Percentiles rank a stretch among this genome's conserved stretches.
Evolutionary conservation across 2,797 vertebrate species (phyloP).

Genomic region (Thripadectes ignobilis): DNA sequence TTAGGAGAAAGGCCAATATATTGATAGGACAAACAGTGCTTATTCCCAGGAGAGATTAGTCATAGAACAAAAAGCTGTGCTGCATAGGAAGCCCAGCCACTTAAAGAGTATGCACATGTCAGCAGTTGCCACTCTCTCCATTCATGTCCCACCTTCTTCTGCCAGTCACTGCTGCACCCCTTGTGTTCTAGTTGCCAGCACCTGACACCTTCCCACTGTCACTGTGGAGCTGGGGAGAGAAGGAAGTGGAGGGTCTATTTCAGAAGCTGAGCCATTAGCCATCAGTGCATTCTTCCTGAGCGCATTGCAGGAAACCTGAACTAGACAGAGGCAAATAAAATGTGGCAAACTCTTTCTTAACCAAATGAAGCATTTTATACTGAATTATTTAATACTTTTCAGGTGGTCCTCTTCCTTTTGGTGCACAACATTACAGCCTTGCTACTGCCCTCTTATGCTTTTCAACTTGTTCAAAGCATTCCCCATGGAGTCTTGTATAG

Average conservation of each 20-base stretch:
- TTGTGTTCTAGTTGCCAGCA: accelerated
- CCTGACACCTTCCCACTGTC: not conserved
- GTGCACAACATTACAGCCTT: accelerated
- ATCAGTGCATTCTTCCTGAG: not conserved
- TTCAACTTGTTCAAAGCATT: not conserved
- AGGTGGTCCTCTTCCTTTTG: not conserved
- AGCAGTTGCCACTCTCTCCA: accelerated
- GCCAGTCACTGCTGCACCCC: not conserved
- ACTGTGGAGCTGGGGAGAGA: not conserved
- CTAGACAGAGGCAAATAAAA: not conserved
- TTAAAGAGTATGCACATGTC: accelerated
- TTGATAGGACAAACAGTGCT: not conserved
- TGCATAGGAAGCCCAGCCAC: not conserved
- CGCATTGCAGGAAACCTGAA: not conserved
- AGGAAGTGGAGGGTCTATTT: not conserved
- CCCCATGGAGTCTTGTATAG: not conserved
- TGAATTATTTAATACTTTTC: not conserved
- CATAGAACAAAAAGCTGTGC: not conserved
- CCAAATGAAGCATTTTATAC: not conserved
- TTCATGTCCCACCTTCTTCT: not conserved
- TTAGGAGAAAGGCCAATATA: not conserved
- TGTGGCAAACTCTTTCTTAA: not conserved
- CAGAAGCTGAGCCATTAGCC: not conserved
- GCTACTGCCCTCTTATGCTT: not conserved
- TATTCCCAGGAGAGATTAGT: not conserved